These are phyloP conservation scores for Lasiurus borealis DNA, from an alignment of 2,113 vertebrate genomes.

Conservation along the genomic window DNA sequence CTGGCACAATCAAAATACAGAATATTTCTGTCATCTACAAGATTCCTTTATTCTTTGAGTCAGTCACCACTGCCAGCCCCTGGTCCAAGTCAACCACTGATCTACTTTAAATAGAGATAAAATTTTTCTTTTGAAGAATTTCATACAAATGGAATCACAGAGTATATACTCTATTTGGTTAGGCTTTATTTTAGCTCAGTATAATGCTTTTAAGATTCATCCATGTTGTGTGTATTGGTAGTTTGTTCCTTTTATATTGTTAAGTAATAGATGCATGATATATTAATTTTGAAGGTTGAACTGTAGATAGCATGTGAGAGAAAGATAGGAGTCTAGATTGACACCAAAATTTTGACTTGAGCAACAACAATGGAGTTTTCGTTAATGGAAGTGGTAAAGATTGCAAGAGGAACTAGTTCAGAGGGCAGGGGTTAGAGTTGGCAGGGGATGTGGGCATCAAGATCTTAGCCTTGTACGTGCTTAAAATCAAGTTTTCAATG, in stretches of 20 bases:
- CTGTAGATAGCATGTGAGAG: not conserved
- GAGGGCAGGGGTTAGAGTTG: not conserved
- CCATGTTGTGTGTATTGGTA: conserved; percentile 2
- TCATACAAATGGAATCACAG: not conserved
- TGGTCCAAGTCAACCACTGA: not conserved
- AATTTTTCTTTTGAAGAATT: not conserved
- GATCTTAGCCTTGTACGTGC: conserved; percentile 20
- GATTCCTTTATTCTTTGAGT: conserved; percentile 6
- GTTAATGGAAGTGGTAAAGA: conserved; percentile 13
- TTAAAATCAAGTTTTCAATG: conserved; percentile 24
- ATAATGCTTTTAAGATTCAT: not conserved
- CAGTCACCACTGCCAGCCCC: not conserved
- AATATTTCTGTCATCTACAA: conserved; percentile 1
- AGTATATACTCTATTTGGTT: not conserved
- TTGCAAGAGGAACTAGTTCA: not conserved
- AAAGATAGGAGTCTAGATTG: conserved; percentile 10
- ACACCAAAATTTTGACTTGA: not conserved
- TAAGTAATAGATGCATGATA: not conserved
- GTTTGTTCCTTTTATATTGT: conserved; percentile 46
- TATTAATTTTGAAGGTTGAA: conserved; percentile 41
- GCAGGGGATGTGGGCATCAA: not conserved
- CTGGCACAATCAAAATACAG: conserved; percentile 23
- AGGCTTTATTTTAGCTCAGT: conserved; percentile 49
- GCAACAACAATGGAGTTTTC: not conserved
- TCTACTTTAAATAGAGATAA: not conserved